Conservation (phyloP, 1,140 invertebrate species). For the Octopus sinensis region DNA sequence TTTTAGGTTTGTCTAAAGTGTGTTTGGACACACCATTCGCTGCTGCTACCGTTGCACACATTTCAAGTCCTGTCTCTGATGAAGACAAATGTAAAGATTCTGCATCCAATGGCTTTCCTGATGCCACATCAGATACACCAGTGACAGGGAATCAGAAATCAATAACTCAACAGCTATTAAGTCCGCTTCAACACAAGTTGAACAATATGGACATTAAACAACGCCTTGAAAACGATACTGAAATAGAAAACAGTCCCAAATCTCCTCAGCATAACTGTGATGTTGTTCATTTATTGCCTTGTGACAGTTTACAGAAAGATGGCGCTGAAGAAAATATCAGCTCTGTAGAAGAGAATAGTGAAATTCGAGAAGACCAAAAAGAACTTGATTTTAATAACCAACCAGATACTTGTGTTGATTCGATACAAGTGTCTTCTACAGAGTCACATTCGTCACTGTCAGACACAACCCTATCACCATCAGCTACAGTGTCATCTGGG, state of each 20-base stretch:
- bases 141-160: neutral
- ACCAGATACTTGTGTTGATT: neutral
- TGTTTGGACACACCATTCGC: slow-evolving; percentile 23
- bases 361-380: neutral
- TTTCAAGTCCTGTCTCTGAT: neutral
- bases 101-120: neutral
- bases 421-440: neutral
- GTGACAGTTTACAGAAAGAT: neutral
- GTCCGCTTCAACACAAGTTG: slow-evolving; percentile 15
- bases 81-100: neutral
- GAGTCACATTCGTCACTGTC: neutral
- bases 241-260: neutral
- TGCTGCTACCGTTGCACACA: neutral
- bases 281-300: slow-evolving; percentile 5
- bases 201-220: slow-evolving; percentile 20
- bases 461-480: neutral
- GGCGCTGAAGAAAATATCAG: neutral
- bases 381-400: neutral
- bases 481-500: neutral
- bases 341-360: neutral
- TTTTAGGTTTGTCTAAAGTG: slow-evolving; percentile 41
- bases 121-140: neutral
- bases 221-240: slow-evolving; percentile 10
- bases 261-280: slow-evolving; percentile 1
- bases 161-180: neutral